Evolutionary conservation across 2,113 vertebrate genomes (phyloP).

Genomic region (Pangasianodon hypophthalmus): DNA sequence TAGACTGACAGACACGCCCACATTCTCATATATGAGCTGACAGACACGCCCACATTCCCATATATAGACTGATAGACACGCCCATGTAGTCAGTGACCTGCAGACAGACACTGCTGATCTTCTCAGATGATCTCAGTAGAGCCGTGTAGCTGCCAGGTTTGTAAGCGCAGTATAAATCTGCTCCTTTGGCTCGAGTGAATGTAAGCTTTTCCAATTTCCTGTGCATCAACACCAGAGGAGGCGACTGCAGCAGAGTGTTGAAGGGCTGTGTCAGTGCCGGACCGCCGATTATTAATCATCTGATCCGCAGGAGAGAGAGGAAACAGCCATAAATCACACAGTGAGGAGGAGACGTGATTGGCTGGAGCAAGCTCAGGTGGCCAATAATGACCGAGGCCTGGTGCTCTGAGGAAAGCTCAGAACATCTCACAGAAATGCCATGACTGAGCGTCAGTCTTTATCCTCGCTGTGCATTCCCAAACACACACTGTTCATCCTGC

Average conservation of each 20-base stretch:
- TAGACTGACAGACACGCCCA: no score
- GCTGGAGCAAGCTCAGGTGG: constrained; percentile 30
- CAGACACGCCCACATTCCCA: no score
- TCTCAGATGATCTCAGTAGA: not conserved
- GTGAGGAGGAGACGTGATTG: constrained; percentile 34
- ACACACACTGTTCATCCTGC: not conserved
- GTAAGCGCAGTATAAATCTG: constrained; percentile 41
- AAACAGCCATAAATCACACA: constrained; percentile 33
- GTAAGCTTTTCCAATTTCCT: constrained; percentile 53
- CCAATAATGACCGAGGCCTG: constrained; percentile 39
- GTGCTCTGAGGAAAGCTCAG: constrained; percentile 27
- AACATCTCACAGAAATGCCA: not conserved
- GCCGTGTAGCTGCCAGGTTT: constrained; percentile 37
- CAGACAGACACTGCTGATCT: not conserved
- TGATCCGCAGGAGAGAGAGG: constrained; percentile 43
- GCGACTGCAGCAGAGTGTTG: constrained; percentile 39
- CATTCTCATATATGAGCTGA: no score
- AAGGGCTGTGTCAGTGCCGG: constrained; percentile 35
- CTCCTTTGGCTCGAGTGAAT: constrained; percentile 6
- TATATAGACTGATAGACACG: not conserved
- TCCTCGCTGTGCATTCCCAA: not conserved
- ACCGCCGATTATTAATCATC: constrained; percentile 54
- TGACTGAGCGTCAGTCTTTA: not conserved
- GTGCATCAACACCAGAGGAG: constrained; percentile 45
- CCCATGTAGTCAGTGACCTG: not conserved